Base-by-base conservation (phyloP, 2,797 vertebrate genomes). In the Aphelocoma californica region DNA sequence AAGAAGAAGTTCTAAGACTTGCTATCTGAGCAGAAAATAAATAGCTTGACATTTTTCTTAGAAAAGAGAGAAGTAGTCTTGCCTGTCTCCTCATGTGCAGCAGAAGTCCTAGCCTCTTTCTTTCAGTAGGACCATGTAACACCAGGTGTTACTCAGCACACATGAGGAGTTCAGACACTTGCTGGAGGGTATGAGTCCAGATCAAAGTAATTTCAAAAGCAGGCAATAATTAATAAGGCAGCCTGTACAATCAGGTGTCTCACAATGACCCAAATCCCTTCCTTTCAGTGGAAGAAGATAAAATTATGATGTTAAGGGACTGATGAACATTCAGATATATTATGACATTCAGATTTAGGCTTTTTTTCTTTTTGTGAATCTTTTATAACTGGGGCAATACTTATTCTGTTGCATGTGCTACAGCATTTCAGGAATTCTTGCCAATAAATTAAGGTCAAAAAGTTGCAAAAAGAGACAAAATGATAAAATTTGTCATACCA, bases 401-500 rank as follows among this genome's bases (percentile, higher is more conserved):
- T 19, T 67, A 26, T 21, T 69, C 32, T 36, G n/a, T 40, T 54
- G 11, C 20, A 24, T 3, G 3, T 70, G 19, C 54, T 23, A 7
- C 13, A 29, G 12, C 25, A 67, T 51, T 73, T 66, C 74, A 56
- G 64, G 32, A 89, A 57, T 61, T 90, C 36, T 67, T 93, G 42
- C 14, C 40, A 78, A 77, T 19, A 54, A 69, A 6, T 24, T 26
- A 88, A 57, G 12, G 50, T 54, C 74, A 69, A 53, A 40, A 6
- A 10, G 2, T 28, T 87, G 44, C 14, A 44, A 29, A 81, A 94
- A 20, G 14, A 69, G 90, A 36, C 12, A 45, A 58, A 81, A 44
- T 67, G 18, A 12, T 75, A 71, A 67, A 86, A 69, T 72, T 36
- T 71, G 18, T 64, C 15, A 21, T 50, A 88, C 92, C 98, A 97